phyloP scores from a whole-genome alignment of 37 sponge, comb jelly and placozoan species.

The Chondrosia reniformis region DNA sequence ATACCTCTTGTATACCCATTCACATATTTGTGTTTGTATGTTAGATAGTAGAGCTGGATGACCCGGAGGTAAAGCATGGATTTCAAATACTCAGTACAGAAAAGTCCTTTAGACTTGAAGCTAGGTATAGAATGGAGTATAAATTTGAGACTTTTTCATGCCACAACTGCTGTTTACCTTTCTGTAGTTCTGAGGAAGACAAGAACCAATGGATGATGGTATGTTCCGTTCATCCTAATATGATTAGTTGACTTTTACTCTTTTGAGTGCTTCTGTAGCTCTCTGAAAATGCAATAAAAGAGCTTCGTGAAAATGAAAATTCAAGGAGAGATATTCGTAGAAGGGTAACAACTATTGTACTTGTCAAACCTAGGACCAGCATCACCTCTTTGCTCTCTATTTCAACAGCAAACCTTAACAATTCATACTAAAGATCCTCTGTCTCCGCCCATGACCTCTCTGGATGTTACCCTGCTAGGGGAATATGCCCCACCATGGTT shows the following conservation, averaged over 20 bases:
- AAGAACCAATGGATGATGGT: conserved; percentile 43
- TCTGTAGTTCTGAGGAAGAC: conserved; percentile 34
- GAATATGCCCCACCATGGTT: conserved; percentile 78
- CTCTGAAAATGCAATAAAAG: not conserved
- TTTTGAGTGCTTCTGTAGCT: too few relatives aligned
- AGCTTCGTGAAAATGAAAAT: not conserved
- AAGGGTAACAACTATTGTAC: not conserved
- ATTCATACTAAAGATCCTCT: too few relatives aligned
- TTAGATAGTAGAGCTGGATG: conserved; percentile 59
- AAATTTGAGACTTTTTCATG: not conserved
- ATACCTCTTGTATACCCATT: too few relatives aligned
- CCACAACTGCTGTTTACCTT: not conserved
- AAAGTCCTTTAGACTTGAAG: conserved; percentile 76
- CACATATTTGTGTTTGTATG: too few relatives aligned
- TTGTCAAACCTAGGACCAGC: not conserved
- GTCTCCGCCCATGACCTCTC: not conserved
- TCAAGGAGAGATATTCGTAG: not conserved
- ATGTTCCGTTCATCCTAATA: too few relatives aligned
- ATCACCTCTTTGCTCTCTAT: too few relatives aligned
- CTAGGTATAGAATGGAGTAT: conserved; percentile 35
- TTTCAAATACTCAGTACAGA: conserved; percentile 71
- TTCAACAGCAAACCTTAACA: too few relatives aligned
- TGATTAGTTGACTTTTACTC: too few relatives aligned
- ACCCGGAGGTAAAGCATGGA: conserved; percentile 70
- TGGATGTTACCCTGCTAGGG: conserved; percentile 33